Evolutionary conservation across 2,797 vertebrate species (phyloP).

Genomic region (Anomalospiza imberbis): DNA sequence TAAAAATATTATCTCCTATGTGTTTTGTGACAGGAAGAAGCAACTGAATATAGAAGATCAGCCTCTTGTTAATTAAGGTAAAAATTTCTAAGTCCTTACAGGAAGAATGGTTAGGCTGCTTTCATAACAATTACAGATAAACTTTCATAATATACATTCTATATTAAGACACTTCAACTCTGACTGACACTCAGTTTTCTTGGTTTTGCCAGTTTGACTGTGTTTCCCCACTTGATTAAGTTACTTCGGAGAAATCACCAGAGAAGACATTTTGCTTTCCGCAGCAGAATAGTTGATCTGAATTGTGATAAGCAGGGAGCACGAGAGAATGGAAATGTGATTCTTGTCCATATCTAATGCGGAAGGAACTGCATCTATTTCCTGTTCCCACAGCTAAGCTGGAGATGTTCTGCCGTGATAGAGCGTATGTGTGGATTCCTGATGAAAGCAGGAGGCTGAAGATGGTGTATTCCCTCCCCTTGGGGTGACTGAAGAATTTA

Average conservation of each 20-base stretch:
- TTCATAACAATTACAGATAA: neutral
- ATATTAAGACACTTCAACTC: neutral
- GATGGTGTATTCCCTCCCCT: neutral
- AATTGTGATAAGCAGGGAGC: neutral
- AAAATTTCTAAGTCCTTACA: neutral
- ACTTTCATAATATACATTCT: neutral
- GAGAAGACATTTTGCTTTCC: neutral
- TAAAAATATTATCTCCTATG: neutral
- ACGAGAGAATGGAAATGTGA: neutral
- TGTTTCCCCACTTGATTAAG: neutral
- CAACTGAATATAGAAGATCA: neutral
- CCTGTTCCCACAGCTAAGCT: neutral
- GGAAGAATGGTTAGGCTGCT: neutral
- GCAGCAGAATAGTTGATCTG: neutral
- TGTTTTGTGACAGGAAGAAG: neutral
- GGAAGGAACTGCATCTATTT: constrained; percentile 20
- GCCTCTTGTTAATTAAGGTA: neutral
- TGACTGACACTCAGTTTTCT: neutral
- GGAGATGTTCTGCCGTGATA: neutral
- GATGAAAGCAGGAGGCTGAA: neutral
- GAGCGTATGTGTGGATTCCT: neutral
- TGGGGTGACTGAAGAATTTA: neutral
- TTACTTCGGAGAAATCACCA: neutral
- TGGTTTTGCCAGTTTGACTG: neutral
- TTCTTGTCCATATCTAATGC: neutral